Base-by-base conservation (phyloP, 1,140 invertebrate species). In the Rhyzopertha dominica region DNA sequence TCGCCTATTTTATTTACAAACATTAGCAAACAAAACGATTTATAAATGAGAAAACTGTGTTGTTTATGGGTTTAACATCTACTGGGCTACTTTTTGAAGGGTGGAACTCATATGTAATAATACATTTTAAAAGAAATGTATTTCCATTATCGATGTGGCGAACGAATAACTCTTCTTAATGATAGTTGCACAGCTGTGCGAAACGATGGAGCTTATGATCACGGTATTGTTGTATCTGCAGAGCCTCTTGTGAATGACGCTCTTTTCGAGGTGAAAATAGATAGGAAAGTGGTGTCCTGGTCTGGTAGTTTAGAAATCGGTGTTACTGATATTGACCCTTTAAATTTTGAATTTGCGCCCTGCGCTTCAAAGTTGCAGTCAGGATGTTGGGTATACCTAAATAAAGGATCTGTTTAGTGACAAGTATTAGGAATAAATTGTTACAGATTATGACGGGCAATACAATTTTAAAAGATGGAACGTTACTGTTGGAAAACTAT, bases 221-320 rank as follows among this genome's bases (percentile, higher is more conserved):
- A 86, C 70, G 87, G 85, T 10, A 67, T 90, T 43, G 84, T 93
- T n/a, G 78, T 95, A 45, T 88, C 87, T 59, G 77, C 80, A 12
- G 81, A 87, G 56, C 86, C 89, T 7, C 69, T 95, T 4, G 71
- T 75, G 53, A 85, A 91, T 63, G 85, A 93, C 73, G 76, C 86
- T 52, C 69, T 92, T 26, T 95, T 95, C 68, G 87, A 93, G 77
- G 81, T 94, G 43, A 78, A 79, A 56, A 89, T 95, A 57, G 88
- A 92, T 58, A 85, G 82, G 69, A 92, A 90, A 81, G 88, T 91
- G 82, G 78, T 85, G 46, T 77, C 82, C 26, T 95, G 91, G 90
- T 91, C 85, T 68, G 91, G 91, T 16, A 91, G 85, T 51, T 82
- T 96, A 59, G 89, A 94, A 72, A 89, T 95, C 59, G 93, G 93